These are phyloP conservation scores for Danio choprae DNA, from an alignment of 2,797 vertebrate species.

Conservation along the genomic window DNA sequence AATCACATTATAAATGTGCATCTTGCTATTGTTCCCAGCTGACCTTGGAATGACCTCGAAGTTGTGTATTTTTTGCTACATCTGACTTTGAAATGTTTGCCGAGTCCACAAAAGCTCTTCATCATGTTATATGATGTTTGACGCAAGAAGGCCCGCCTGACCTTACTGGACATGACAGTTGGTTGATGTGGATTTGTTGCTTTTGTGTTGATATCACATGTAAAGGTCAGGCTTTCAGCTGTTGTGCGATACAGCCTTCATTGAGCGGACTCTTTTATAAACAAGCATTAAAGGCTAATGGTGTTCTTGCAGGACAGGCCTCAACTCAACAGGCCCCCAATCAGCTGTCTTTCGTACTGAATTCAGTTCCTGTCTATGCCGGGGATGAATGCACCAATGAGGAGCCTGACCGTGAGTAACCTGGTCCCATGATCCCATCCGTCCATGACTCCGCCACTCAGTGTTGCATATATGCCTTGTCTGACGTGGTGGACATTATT, in stretches of 20 bases:
- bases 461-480: constrained; percentile 84
- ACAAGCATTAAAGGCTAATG: constrained; percentile 28
- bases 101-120: background rate
- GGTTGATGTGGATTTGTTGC: constrained; percentile 6
- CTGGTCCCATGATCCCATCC: constrained; percentile 69
- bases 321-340: constrained; percentile 43
- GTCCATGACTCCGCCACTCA: constrained; percentile 75
- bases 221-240: constrained; percentile 42
- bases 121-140: constrained; percentile 17
- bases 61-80: background rate
- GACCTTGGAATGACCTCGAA: constrained; percentile 9
- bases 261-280: constrained; percentile 14
- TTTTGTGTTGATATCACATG: constrained; percentile 21
- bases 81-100: background rate
- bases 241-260: constrained; percentile 15
- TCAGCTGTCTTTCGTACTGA: constrained; percentile 61
- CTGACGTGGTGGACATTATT: constrained; percentile 81
- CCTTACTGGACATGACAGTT: constrained; percentile 11
- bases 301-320: constrained; percentile 60
- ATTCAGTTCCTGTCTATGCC: constrained; percentile 78
- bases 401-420: constrained; percentile 87
- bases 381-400: constrained; percentile 89
- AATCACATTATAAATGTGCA: background rate
- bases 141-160: background rate
- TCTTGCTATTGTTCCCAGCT: background rate